phyloP scores from a whole-genome alignment of 2,888 invertebrate genomes.

The Geophilus truncorum region DNA sequence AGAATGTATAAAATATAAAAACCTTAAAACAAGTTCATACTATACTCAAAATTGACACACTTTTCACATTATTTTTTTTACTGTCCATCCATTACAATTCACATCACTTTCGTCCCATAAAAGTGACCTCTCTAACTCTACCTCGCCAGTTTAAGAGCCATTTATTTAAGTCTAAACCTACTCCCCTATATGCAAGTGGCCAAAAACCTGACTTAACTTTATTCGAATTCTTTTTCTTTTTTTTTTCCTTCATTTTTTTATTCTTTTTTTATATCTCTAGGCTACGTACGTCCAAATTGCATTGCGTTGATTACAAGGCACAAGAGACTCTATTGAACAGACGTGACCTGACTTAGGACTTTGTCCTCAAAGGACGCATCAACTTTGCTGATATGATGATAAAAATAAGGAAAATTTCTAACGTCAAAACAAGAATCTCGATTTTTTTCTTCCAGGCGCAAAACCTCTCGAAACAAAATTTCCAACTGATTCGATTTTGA shows the following conservation, averaged over 20 bases:
- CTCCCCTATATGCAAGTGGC: not conserved
- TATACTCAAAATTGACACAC: not conserved
- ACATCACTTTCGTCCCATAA: not conserved
- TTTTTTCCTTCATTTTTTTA: not conserved
- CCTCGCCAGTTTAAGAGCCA: not conserved
- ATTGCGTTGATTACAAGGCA: slow-evolving; percentile 20
- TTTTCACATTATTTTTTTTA: not conserved
- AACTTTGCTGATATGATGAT: not conserved
- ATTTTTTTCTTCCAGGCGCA: not conserved
- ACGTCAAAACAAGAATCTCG: not conserved
- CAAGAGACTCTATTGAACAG: slow-evolving; percentile 6
- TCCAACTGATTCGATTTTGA: not conserved
- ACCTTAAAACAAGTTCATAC: not conserved
- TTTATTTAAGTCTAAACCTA: slow-evolving; percentile 16
- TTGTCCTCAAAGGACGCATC: slow-evolving; percentile 2
- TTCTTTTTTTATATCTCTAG: slow-evolving; percentile 9
- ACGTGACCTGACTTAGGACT: slow-evolving; percentile 16
- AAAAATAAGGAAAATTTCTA: not conserved
- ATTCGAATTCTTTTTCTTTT: not conserved
- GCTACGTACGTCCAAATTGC: slow-evolving; percentile 20
- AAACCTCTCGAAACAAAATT: not conserved
- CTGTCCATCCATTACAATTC: not conserved
- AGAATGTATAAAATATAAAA: not conserved
- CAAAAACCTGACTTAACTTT: slow-evolving; percentile 20
- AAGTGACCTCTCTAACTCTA: not conserved